Percentiles rank a stretch among this genome's conserved stretches.
phyloP scores from a whole-genome alignment of 2,113 vertebrate species.

The Campylomormyrus tamandua region DNA sequence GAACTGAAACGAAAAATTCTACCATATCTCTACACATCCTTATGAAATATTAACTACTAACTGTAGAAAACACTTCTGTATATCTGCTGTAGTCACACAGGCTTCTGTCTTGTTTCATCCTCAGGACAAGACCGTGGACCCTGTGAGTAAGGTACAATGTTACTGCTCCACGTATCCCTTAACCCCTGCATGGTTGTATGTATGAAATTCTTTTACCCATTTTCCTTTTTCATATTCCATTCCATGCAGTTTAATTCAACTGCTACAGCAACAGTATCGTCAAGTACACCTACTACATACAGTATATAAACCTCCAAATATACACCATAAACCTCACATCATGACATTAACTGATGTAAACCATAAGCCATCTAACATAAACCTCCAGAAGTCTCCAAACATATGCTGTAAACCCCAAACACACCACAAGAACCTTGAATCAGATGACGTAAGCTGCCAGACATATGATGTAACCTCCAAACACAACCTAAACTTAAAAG shows the following conservation, averaged over 20 bases:
- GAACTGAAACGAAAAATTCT: background rate
- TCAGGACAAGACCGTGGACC: conserved; percentile 27
- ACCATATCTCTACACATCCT: background rate
- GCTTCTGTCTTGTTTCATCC: background rate
- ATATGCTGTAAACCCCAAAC: background rate
- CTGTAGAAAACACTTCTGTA: background rate
- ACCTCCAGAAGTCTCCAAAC: background rate
- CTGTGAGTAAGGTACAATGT: conserved; percentile 38
- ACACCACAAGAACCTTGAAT: background rate
- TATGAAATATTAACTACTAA: background rate
- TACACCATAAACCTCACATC: background rate
- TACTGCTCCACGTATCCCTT: background rate
- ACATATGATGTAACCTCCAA: background rate
- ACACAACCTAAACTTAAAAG: background rate
- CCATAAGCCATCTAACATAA: background rate
- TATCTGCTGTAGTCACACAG: background rate
- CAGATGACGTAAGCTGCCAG: background rate
- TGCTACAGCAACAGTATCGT: background rate
- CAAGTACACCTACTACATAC: background rate
- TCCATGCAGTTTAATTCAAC: background rate
- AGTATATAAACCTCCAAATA: background rate
- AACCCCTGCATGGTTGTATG: background rate
- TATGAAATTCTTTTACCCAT: background rate
- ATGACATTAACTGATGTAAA: background rate
- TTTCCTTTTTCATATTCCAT: background rate